A percentile compares a stretch with the other conserved stretches of the same genome.
These are phyloP conservation scores for Bemisia tabaci DNA, from an alignment of 1,140 invertebrate genomes.

Conservation along the genomic window DNA sequence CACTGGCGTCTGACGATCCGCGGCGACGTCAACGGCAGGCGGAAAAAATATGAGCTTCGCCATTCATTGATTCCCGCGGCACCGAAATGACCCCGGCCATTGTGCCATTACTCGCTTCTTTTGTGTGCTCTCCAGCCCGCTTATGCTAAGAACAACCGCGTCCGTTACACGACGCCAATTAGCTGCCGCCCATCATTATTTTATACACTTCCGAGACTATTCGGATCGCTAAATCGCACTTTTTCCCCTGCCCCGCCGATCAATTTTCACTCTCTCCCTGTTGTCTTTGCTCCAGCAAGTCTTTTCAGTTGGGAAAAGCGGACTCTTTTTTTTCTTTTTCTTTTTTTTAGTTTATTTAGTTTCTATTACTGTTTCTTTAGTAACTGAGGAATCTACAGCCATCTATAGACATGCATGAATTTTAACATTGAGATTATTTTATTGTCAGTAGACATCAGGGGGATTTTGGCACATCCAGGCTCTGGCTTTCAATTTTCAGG, in stretches of 20 bases:
- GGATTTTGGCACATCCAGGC: too few species aligned
- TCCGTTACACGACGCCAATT: background rate
- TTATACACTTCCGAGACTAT: background rate
- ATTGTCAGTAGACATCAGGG: too few species aligned
- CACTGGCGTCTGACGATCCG: background rate
- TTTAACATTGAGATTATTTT: too few species aligned
- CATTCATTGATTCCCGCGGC: background rate
- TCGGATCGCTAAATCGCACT: background rate
- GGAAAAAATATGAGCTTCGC: background rate
- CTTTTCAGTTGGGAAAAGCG: too few species aligned
- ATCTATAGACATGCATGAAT: too few species aligned
- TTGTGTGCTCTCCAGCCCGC: background rate
- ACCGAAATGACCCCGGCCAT: background rate
- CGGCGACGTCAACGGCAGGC: background rate
- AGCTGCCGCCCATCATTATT: background rate
- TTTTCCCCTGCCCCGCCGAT: background rate
- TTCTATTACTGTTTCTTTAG: too few species aligned
- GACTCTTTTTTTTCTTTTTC: too few species aligned
- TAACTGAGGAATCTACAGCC: too few species aligned
- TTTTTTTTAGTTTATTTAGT: too few species aligned
- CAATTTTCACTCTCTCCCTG: background rate
- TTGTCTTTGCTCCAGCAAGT: too few species aligned
- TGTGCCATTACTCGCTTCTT: background rate
- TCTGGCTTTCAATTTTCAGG: too few species aligned
- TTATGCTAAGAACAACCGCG: background rate